Base-by-base conservation (phyloP, 2,797 vertebrate genomes). In the Hyperoplus immaculatus region DNA sequence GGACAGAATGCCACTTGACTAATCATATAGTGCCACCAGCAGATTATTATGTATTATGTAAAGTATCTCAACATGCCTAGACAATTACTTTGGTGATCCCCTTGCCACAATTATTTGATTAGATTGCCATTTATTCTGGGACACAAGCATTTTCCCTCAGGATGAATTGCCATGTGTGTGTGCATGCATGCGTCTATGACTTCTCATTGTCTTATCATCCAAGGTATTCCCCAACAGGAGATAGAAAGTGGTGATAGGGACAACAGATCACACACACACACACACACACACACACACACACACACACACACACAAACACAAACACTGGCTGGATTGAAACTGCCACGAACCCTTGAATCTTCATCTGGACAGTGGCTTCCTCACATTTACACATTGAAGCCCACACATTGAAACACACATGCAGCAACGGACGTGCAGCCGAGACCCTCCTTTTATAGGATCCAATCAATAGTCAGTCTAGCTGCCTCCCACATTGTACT, bases 381-480 rank as follows among this genome's bases (percentile, higher is more conserved):
- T 77, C 66, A 72, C 78, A 46, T 58, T 47, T 36, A 51, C 56
- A 69, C 21, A 65, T 45, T 46, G 12, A 66, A 71, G 41, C 47
- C 45, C 70, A 66, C 75, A 55, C 58, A 65, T 43, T 18, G 36
- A 69, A 42, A 61, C 72, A 21, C 45, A 51, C 61, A 74, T 36
- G 18, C 62, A 73, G n/a, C 16, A 1, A 50, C 68, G 66, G 21
- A 21, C 21, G 21, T 21, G 73, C 65, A 75, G 67, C 43, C n/a
- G 18, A 72, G 57, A 80, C 75, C 75, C 73, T 84, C 75, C 72
- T 76, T 62, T 3, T 8, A 21, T 21, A 80, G 77, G 80, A 86
- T 54, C 77, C 75, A 82, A 84, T 80, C 83, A 84, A 70, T 80
- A 75, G 69, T 79, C 70, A 14, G 77, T 85, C 78, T 80, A 49